Conservation (phyloP, 37 sponge, comb jelly and placozoan species). For the Oopsacas minuta region DNA sequence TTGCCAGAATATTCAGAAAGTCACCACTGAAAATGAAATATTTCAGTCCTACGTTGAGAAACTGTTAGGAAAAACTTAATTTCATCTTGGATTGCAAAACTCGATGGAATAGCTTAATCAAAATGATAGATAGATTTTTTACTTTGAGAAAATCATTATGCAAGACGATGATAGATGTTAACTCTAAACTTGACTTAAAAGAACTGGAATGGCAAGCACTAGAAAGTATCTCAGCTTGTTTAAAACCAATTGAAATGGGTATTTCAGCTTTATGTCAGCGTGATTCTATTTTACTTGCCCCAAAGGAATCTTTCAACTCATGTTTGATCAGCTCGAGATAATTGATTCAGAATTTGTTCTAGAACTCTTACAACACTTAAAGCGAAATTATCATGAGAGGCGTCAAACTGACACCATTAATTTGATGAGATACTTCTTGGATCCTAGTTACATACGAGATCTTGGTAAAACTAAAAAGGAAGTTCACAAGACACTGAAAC, state of each 20-base stretch:
- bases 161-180: background rate
- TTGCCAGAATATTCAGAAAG: background rate
- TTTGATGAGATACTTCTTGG: background rate
- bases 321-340: background rate
- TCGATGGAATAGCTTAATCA: background rate
- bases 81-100: background rate
- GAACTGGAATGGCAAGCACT: background rate
- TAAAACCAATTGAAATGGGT: background rate
- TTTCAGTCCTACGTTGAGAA: background rate
- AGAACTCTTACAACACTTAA: background rate
- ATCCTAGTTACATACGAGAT: background rate
- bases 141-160: background rate
- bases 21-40: background rate
- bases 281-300: background rate
- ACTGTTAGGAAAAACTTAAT: background rate
- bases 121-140: constrained; percentile 11
- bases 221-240: background rate
- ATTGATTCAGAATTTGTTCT: background rate
- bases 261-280: background rate
- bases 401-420: background rate
- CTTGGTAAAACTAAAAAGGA: background rate
- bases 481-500: background rate
- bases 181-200: background rate
- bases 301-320: background rate
- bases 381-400: background rate